Evolutionary conservation across 2,888 invertebrate genomes (phyloP).

Genomic region (Ariolimax columbianus): DNA sequence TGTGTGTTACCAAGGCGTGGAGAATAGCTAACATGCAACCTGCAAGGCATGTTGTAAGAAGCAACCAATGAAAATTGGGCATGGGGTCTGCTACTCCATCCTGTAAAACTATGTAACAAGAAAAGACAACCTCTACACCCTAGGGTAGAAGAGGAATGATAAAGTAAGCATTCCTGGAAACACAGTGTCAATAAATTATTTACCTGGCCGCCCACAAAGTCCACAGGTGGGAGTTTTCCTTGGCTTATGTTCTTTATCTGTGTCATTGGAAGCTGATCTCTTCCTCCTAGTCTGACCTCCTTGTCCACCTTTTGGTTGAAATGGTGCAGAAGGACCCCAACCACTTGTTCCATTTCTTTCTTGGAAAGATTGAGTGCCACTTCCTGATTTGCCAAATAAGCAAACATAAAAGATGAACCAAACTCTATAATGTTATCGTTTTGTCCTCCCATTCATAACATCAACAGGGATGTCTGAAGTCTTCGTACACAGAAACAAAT

Average conservation of each 20-base stretch:
- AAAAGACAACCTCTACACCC: too few relatives aligned
- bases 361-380: not conserved
- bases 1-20: too few relatives aligned
- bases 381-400: slow-evolving; percentile 15
- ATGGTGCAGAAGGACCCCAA: not conserved
- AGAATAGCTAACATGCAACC: too few relatives aligned
- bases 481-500: too few relatives aligned
- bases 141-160: too few relatives aligned
- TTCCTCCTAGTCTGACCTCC: slow-evolving; percentile 15
- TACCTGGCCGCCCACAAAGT: slow-evolving; percentile 86
- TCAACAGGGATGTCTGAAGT: not conserved
- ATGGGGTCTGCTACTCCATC: too few relatives aligned
- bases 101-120: too few relatives aligned
- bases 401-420: not conserved
- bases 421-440: not conserved
- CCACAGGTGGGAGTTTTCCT: slow-evolving; percentile 72
- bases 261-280: slow-evolving; percentile 11
- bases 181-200: too few relatives aligned
- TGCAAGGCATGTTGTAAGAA: too few relatives aligned
- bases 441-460: not conserved
- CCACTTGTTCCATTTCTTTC: not conserved
- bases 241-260: slow-evolving; percentile 59
- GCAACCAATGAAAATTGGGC: too few relatives aligned
- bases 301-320: slow-evolving; percentile 11
- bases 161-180: too few relatives aligned